These are phyloP conservation scores for Nematolebias whitei DNA, from an alignment of 2,113 vertebrate species.

Conservation along the genomic window DNA sequence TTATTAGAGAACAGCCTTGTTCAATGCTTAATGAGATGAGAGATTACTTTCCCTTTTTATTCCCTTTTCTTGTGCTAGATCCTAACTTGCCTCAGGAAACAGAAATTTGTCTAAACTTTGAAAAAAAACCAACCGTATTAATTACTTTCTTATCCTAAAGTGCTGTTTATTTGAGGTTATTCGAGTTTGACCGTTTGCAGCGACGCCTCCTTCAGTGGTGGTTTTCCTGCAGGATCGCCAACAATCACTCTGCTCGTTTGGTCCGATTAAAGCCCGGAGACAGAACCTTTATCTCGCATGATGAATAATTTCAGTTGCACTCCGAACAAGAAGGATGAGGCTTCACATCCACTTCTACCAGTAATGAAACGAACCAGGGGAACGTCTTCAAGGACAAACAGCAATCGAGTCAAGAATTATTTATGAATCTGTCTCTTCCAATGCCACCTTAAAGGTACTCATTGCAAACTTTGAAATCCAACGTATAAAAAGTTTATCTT, in stretches of 20 bases:
- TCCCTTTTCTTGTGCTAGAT: slow-evolving; percentile 65
- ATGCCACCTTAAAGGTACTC: too few species aligned
- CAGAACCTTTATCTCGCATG: background rate
- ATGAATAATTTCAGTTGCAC: slow-evolving; percentile 28
- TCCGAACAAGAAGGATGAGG: slow-evolving; percentile 11
- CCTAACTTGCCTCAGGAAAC: slow-evolving; percentile 74
- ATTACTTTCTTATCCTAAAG: too few species aligned
- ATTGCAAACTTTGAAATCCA: too few species aligned
- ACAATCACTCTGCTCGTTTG: too few species aligned
- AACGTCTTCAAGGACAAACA: slow-evolving; percentile 46
- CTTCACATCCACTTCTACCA: slow-evolving; percentile 12
- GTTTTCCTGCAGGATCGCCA: too few species aligned
- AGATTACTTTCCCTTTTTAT: slow-evolving; percentile 45
- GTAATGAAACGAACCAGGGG: slow-evolving; percentile 30
- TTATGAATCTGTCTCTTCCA: slow-evolving; percentile 47
- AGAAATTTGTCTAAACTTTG: slow-evolving; percentile 52
- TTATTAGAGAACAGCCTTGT: slow-evolving; percentile 80
- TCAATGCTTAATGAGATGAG: slow-evolving; percentile 78
- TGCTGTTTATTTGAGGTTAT: background rate
- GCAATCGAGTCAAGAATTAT: slow-evolving; percentile 50
- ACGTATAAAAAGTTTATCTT: too few species aligned
- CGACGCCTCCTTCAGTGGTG: slow-evolving; percentile 25
- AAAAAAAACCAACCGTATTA: slow-evolving; percentile 34
- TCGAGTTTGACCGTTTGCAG: slow-evolving; percentile 41
- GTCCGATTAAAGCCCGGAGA: slow-evolving; percentile 6